phyloP scores from a whole-genome alignment of 1,140 invertebrate species.

The Meteorus sp. region DNA sequence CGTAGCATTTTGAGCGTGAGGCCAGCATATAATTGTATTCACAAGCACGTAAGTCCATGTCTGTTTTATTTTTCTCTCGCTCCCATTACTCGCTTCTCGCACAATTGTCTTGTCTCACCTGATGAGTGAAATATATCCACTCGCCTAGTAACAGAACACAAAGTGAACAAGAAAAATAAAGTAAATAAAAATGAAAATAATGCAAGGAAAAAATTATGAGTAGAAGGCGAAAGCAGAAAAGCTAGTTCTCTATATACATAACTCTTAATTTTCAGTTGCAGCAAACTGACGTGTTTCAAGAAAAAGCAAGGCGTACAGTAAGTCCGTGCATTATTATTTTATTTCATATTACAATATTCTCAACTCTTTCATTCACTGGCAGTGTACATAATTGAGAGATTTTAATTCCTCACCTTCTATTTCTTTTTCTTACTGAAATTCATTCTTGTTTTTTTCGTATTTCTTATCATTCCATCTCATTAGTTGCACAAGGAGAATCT shows the following conservation, averaged over 20 bases:
- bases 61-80: too few relatives aligned
- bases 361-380: slow-evolving; percentile 24
- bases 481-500: slow-evolving; percentile 49
- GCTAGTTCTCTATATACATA: slow-evolving; percentile 28
- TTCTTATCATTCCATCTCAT: slow-evolving; percentile 16
- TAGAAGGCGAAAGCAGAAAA: background rate
- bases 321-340: slow-evolving; percentile 28
- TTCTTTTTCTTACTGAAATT: background rate
- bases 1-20: slow-evolving; percentile 48
- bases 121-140: slow-evolving; percentile 2
- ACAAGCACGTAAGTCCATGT: slow-evolving; percentile 53
- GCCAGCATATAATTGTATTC: slow-evolving; percentile 51
- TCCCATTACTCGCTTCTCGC: too few relatives aligned
- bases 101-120: slow-evolving; percentile 29
- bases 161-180: too few relatives aligned
- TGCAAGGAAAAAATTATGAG: background rate
- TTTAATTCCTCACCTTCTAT: slow-evolving; percentile 17
- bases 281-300: slow-evolving; percentile 47
- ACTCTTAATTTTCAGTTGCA: slow-evolving; percentile 45
- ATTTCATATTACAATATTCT: slow-evolving; percentile 15
- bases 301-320: slow-evolving; percentile 50
- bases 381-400: too few relatives aligned
- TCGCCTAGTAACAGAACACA: background rate
- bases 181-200: background rate
- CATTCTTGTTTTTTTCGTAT: background rate